These are phyloP conservation scores for Prunella fulvescens DNA, from an alignment of 2,113 vertebrate species.

Conservation along the genomic window DNA sequence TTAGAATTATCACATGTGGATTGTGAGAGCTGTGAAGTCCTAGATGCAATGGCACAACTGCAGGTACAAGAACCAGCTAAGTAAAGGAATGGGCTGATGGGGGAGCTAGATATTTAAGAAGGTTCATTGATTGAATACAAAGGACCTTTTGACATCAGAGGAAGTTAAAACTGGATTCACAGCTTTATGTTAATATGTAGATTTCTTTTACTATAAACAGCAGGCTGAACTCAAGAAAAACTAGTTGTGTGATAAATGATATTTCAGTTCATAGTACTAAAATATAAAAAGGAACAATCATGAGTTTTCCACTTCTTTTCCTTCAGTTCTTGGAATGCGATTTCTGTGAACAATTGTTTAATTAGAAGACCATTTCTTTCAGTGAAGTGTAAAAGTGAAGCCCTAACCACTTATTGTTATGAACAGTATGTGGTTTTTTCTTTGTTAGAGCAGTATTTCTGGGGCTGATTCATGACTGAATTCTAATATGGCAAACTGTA, in stretches of 20 bases:
- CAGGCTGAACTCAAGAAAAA: neutral
- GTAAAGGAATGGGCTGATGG: neutral
- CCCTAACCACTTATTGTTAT: slow-evolving; percentile 20
- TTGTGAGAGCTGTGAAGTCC: accelerated
- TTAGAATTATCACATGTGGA: neutral
- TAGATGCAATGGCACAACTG: neutral
- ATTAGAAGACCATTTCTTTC: slow-evolving; percentile 18
- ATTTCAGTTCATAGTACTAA: neutral
- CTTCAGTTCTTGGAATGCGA: neutral
- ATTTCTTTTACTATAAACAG: slow-evolving; percentile 6
- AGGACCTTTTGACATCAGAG: neutral
- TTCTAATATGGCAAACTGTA: slow-evolving; percentile 15
- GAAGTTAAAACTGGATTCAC: neutral
- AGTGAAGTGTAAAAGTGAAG: neutral
- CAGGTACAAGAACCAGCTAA: neutral
- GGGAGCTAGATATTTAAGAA: neutral
- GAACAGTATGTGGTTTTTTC: neutral
- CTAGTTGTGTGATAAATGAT: neutral
- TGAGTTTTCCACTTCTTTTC: neutral
- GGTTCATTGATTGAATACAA: neutral
- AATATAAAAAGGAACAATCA: neutral
- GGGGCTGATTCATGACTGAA: slow-evolving; percentile 10
- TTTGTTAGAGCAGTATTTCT: slow-evolving; percentile 1
- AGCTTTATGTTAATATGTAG: neutral
- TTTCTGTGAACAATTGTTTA: slow-evolving; percentile 33